Evolutionary conservation across 2,113 vertebrate genomes (phyloP), one percentile per base, ranked within the genome.

Genomic region (Plestiodon gilberti): DNA sequence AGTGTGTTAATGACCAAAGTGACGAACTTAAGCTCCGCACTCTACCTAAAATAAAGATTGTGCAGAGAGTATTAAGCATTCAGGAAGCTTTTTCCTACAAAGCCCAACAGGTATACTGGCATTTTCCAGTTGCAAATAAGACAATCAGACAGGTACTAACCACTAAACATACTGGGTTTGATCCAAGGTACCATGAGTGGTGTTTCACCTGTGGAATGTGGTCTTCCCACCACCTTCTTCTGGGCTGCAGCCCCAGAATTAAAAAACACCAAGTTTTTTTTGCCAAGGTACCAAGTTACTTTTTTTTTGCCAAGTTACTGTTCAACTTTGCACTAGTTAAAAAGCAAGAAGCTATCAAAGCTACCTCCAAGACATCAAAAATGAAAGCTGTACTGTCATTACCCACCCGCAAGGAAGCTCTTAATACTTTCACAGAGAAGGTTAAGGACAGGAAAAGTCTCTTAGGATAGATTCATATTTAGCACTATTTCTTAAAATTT

Each of bases 21-120:
- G 99, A 98, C 79, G 95, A 97, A 94, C 99, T 99, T 95, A 99
- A 94, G 87, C 97, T 99, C 92, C 98, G 97, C 95, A 99, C 99
- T 92, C 98, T 97, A 90, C 99, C 99, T 99, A 95, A 61, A 95
- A 93, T 87, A 43, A 86, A 81, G 59, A 81, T n/a, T 35, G 64
- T 1, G n/a, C 35, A 81, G 35, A 65, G 57, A 82, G 82, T 88
- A 57, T 62, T 93, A 40, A 57, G 88, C 76, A 78, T 64, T 87
- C 59, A 82, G 43, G 38, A 9, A 78, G 62, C 22, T 74, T 43
- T 69, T 59, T 69, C 61, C n/a, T 38, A 82, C 43, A 70, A 35
- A 55, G 14, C 48, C 52, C 65, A 82, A 30, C 23, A 55, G 52
- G 48, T 57, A 75, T 64, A 57, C 43, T 52, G 52, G 22, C 23